Evolutionary conservation across 2,888 invertebrate genomes (phyloP), one percentile per base, ranked within the genome.

Genomic region (Amaurobius ferox): DNA sequence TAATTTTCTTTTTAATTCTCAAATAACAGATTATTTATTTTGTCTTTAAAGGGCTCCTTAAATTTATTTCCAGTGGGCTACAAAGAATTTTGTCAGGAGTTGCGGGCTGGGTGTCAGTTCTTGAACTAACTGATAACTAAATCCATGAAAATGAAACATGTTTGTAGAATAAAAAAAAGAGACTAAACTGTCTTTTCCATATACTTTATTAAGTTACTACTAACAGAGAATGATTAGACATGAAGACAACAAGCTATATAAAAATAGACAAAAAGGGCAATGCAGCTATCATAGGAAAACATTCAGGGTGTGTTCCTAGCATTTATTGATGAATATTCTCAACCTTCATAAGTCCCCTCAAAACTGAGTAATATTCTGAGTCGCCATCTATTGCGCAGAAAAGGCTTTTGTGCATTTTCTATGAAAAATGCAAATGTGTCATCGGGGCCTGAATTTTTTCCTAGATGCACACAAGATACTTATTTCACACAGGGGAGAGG

Each of bases 201-300:
- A 23, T 79, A 55, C 55, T 86, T 86, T 86, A 79, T 79, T 79
- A 76, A 64, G 80, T 81, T 81, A 61, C 78, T 87, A 87, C 80
- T 81, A 87, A 87, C 87, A 87, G 55, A 81, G 80, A 88, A 86
- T 88, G 88, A 88, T 88, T 86, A 88, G 88, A 88, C 88, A 88
- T 88, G 88, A 88, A 88, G 88, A 88, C 88, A 88, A 88, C 88
- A 88, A 88, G 83, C 81, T 83, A 83, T 76, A 79, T 76, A 81
- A 80, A 87, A 76, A 77, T 73, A 62, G 28, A 72, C 32, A 68
- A 30, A 80, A 87, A 87, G 78, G 76, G 77, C 87, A 87, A 87
- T 81, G 74, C 80, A 81, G 87, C 72, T 66, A 72, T 23, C 23
- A 23, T 23, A 55, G 23, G 23, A 55, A 55, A 55, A 23, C 23